phyloP scores from a whole-genome alignment of 2,888 invertebrate species.

The Patella caerulea region DNA sequence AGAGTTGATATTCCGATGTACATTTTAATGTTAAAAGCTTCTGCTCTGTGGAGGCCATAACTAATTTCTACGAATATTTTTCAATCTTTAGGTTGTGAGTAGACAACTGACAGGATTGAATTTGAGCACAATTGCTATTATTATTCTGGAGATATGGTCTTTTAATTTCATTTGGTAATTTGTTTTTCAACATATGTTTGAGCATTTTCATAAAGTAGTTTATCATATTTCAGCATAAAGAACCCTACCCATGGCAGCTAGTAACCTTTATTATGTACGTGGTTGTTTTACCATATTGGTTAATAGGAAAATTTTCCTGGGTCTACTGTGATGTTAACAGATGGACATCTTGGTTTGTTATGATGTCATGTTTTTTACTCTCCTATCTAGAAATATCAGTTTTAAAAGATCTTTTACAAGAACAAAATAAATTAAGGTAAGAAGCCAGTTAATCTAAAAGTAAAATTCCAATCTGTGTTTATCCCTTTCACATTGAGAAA shows the following conservation, averaged over 20 bases:
- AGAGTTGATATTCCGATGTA: no score
- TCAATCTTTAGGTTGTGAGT: no score
- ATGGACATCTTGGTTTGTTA: conserved; percentile 52
- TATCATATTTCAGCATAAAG: conserved; percentile 39
- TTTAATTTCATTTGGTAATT: no score
- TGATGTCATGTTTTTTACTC: conserved; percentile 48
- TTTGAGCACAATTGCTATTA: no score
- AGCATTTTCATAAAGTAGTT: not conserved
- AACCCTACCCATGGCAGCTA: conserved; percentile 40
- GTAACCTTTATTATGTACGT: conserved; percentile 47
- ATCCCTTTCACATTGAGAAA: no score
- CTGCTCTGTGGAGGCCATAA: no score
- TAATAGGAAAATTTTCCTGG: conserved; percentile 56
- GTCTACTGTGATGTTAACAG: conserved; percentile 52
- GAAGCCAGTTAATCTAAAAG: not conserved
- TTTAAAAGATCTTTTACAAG: conserved; percentile 17
- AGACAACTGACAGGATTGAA: no score
- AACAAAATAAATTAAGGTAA: not conserved
- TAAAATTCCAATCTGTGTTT: no score
- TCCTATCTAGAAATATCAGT: conserved; percentile 50
- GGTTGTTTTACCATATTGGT: conserved; percentile 52
- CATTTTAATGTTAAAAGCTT: no score
- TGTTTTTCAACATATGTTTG: not conserved
- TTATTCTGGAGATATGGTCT: no score
- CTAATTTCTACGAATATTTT: no score